Percentiles rank a stretch among this genome's conserved stretches.
phyloP scores from a whole-genome alignment of 1,140 invertebrate species.

The Xylocopa sonorina region DNA sequence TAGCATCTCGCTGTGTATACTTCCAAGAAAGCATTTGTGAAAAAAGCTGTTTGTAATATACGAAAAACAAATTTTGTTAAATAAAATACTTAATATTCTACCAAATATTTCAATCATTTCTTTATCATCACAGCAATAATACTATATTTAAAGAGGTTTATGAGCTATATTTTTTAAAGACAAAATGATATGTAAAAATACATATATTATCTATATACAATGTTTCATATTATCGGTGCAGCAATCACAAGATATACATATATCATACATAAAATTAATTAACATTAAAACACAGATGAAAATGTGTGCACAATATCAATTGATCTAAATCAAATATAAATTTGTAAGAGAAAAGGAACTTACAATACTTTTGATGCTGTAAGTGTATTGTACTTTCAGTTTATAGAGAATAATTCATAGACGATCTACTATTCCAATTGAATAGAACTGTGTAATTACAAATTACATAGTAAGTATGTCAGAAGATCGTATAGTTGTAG shows the following conservation, averaged over 20 bases:
- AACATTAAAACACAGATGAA: conserved; percentile 57
- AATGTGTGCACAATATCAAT: conserved; percentile 38
- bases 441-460: conserved; percentile 21
- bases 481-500: conserved; percentile 4
- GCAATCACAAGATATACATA: conserved; percentile 81
- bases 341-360: conserved; percentile 29
- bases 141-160: conserved; percentile 35
- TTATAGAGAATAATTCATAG: conserved; percentile 45
- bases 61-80: conserved; percentile 17
- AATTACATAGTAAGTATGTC: conserved; percentile 13
- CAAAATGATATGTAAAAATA: conserved; percentile 81
- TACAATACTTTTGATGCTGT: conserved; percentile 43
- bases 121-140: conserved; percentile 27
- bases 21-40: not conserved
- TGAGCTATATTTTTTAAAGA: conserved; percentile 65
- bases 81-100: conserved; percentile 20
- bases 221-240: conserved; percentile 78
- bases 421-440: conserved; percentile 11
- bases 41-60: too few relatives aligned
- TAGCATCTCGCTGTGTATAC: not conserved
- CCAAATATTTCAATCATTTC: conserved; percentile 20
- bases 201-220: conserved; percentile 81
- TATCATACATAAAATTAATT: conserved; percentile 79
- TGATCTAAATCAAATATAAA: conserved; percentile 18
- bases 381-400: conserved; percentile 46